Evolutionary conservation across 2,888 invertebrate genomes (phyloP).

Genomic region (Bugulina stolonifera): DNA sequence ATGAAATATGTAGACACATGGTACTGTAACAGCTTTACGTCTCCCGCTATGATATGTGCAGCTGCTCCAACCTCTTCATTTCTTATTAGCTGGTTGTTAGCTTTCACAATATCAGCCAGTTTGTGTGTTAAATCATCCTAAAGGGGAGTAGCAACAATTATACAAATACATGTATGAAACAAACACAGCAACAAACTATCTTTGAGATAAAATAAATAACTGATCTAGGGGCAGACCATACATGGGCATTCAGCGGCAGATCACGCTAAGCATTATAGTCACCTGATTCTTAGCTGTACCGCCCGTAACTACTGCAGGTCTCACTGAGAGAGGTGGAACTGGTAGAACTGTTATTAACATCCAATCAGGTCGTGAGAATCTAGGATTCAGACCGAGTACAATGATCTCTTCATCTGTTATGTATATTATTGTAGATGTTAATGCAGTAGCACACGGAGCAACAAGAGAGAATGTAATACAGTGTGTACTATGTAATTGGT

Average conservation of each 20-base stretch:
- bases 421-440: too few species aligned
- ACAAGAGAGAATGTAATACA: too few species aligned
- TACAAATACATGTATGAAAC: too few species aligned
- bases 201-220: too few species aligned
- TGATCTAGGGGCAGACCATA: too few species aligned
- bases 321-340: conserved; percentile 89
- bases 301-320: conserved; percentile 97
- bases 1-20: conserved; percentile 96
- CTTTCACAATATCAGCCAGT: conserved; percentile 93
- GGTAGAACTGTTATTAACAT: conserved; percentile 97
- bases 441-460: too few species aligned
- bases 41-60: conserved; percentile 91
- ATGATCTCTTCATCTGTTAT: conserved; percentile 82
- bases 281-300: conserved; percentile 91
- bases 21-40: conserved; percentile 94
- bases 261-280: too few species aligned
- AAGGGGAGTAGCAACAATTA: background rate
- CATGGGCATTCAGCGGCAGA: too few species aligned
- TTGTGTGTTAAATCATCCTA: conserved; percentile 98
- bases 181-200: too few species aligned
- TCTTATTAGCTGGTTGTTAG: conserved; percentile 87
- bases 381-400: conserved; percentile 90
- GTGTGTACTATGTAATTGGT: too few species aligned
- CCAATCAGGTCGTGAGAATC: conserved; percentile 93
- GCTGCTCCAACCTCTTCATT: conserved; percentile 96